Evolutionary conservation across 2,888 invertebrate species (phyloP).

Genomic region (Axea sp.): DNA sequence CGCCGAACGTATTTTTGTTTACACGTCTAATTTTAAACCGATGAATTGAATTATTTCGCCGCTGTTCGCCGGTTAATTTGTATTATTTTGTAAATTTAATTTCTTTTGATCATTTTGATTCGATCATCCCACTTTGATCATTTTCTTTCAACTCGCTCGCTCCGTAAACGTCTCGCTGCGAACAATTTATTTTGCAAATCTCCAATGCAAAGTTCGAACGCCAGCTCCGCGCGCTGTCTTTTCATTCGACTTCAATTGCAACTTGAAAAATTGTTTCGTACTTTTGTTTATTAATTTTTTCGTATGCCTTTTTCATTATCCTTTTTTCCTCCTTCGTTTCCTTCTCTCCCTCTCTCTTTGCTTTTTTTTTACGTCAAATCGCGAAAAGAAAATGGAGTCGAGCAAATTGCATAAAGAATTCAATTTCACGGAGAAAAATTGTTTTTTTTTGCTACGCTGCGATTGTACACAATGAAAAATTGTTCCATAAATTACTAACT

Average conservation of each 20-base stretch:
- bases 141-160: too few relatives aligned
- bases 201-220: conserved; percentile 1
- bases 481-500: conserved; percentile 60
- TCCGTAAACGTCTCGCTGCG: not conserved
- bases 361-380: conserved; percentile 25
- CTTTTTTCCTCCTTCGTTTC: not conserved
- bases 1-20: too few relatives aligned
- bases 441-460: conserved; percentile 55
- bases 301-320: not conserved
- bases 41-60: too few relatives aligned
- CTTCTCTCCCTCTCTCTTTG: not conserved
- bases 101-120: too few relatives aligned
- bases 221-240: not conserved
- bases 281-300: conserved; percentile 48
- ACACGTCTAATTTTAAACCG: too few relatives aligned
- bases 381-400: conserved; percentile 55
- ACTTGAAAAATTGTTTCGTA: conserved; percentile 39
- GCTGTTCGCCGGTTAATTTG: too few relatives aligned
- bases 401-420: conserved; percentile 58
- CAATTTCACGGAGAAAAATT: conserved; percentile 60
- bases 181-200: not conserved
- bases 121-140: too few relatives aligned
- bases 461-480: conserved; percentile 60
- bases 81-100: too few relatives aligned
- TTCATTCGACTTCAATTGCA: conserved; percentile 15